Percentiles rank a stretch among this genome's conserved stretches.
phyloP scores from a whole-genome alignment of 2,113 vertebrate genomes.

The Coreoperca whiteheadi region DNA sequence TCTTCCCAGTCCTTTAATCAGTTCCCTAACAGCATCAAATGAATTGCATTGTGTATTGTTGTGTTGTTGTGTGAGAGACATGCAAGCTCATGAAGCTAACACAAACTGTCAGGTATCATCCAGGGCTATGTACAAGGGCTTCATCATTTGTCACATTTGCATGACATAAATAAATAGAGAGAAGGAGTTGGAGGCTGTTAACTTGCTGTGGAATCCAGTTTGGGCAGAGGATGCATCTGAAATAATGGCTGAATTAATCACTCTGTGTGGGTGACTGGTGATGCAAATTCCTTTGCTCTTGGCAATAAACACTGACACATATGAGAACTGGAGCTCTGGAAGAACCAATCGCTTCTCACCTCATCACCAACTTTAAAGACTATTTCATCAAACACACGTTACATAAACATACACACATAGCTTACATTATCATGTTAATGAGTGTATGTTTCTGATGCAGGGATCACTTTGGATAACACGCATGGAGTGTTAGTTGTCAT shows the following conservation, averaged over 20 bases:
- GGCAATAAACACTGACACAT: conserved; percentile 27
- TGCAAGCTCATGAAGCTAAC: conserved; percentile 20
- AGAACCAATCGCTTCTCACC: not conserved
- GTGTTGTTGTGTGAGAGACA: conserved; percentile 18
- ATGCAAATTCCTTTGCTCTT: conserved; percentile 33
- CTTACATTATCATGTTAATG: not conserved
- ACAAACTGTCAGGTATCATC: conserved; percentile 40
- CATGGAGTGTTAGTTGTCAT: conserved; percentile 1
- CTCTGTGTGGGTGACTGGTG: conserved; percentile 41
- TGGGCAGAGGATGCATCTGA: conserved; percentile 17
- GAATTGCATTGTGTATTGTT: conserved; percentile 23
- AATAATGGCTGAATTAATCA: conserved; percentile 44
- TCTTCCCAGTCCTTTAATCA: conserved; percentile 14
- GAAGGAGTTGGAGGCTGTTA: conserved; percentile 12
- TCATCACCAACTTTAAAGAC: not conserved
- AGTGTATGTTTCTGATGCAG: not conserved
- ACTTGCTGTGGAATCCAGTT: conserved; percentile 25
- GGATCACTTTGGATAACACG: not conserved
- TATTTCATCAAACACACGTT: not conserved
- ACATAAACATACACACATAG: not conserved
- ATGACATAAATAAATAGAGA: conserved; percentile 40
- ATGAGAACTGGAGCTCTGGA: not conserved
- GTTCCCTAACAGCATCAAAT: not conserved
- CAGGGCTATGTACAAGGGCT: conserved; percentile 7
- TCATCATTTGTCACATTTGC: conserved; percentile 13